Percentiles rank a stretch among this genome's conserved stretches.
phyloP scores from a whole-genome alignment of 2,888 invertebrate genomes.

The Fragum fragum region DNA sequence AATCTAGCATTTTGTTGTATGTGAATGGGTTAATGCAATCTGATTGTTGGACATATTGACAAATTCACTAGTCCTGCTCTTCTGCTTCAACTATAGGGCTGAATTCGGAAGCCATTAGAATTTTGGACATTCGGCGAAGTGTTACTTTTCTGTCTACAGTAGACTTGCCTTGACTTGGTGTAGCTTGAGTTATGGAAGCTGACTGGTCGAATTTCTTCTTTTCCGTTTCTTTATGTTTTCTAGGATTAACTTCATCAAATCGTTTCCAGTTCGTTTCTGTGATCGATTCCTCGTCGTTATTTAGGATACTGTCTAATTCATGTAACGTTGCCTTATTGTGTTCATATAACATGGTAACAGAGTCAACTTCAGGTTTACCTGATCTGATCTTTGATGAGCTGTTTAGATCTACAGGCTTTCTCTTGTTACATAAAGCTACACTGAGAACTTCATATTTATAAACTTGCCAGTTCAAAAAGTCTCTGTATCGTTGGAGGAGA shows the following conservation, averaged over 20 bases:
- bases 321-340: constrained; percentile 6
- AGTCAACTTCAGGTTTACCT: neutral
- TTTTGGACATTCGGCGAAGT: neutral
- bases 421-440: neutral
- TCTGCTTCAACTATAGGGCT: constrained; percentile 12
- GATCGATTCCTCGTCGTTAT: constrained; percentile 11
- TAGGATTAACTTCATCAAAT: constrained; percentile 10
- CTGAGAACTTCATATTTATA: constrained; percentile 66
- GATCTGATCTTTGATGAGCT: neutral
- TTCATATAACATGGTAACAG: neutral
- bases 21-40: too few species aligned
- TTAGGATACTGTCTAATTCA: constrained; percentile 5
- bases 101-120: neutral
- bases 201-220: neutral
- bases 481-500: constrained; percentile 72
- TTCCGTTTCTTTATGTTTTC: neutral
- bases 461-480: constrained; percentile 72
- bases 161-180: neutral
- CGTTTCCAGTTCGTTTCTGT: neutral
- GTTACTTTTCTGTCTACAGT: neutral
- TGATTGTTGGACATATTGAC: too few species aligned
- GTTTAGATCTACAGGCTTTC: neutral
- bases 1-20: too few species aligned
- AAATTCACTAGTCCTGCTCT: neutral
- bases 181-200: neutral